Evolutionary conservation across 2,888 invertebrate species (phyloP).

Genomic region (Muschampia plurimacula): DNA sequence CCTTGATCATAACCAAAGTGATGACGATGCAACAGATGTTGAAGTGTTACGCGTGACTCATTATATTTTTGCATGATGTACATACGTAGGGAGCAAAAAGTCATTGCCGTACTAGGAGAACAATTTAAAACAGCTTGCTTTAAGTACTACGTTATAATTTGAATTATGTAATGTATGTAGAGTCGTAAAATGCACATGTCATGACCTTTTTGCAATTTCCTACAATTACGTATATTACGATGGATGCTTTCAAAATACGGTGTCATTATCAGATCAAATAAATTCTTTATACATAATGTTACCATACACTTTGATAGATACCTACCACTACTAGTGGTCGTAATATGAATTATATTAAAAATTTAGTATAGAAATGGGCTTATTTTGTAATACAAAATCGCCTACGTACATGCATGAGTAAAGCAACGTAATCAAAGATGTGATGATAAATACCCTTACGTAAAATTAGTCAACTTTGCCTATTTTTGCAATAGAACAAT

Average conservation of each 20-base stretch:
- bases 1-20: conserved; percentile 25
- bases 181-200: not conserved
- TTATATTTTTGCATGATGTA: conserved; percentile 46
- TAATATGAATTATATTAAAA: no score
- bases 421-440: not conserved
- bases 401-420: not conserved
- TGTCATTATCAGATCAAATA: no score
- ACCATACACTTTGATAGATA: no score
- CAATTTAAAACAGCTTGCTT: not conserved
- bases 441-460: not conserved
- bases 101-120: conserved; percentile 6
- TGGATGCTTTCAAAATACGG: no score
- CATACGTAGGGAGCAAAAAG: conserved; percentile 9
- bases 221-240: no score
- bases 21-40: conserved; percentile 68
- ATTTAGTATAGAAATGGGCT: no score
- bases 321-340: no score
- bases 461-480: not conserved
- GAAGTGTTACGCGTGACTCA: conserved; percentile 61
- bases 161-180: not conserved
- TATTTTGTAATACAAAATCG: not conserved
- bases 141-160: not conserved
- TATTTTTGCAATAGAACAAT: not conserved
- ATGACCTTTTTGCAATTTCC: no score
- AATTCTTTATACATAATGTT: no score